Evolutionary conservation across 92 coral and sea anemone genomes (phyloP).

Genomic region (Parazoanthus atlanticus): DNA sequence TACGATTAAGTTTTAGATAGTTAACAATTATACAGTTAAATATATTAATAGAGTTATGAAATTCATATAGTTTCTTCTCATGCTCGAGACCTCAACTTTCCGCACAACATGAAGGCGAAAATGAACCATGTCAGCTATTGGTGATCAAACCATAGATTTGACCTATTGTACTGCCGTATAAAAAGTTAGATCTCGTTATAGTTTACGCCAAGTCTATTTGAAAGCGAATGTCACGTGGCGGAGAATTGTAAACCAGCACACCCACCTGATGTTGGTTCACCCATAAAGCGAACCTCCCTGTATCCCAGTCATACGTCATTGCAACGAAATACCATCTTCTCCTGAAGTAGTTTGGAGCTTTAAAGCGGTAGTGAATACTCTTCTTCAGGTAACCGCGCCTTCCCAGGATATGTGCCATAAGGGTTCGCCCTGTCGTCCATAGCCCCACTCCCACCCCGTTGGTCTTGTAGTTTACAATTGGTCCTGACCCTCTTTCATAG

Average conservation of each 20-base stretch:
- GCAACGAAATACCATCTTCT: slow-evolving; percentile 74
- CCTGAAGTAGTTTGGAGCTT: slow-evolving; percentile 26
- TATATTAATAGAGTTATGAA: too few relatives aligned
- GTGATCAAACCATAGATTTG: too few relatives aligned
- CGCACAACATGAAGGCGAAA: too few relatives aligned
- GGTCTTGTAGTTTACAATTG: slow-evolving; percentile 71
- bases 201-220: too few relatives aligned
- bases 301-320: slow-evolving; percentile 66
- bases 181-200: too few relatives aligned
- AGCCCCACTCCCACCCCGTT: slow-evolving; percentile 78
- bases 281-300: slow-evolving; percentile 66
- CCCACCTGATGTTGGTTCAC: slow-evolving; percentile 69
- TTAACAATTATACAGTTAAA: too few relatives aligned
- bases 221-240: too few relatives aligned
- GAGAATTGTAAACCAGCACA: background rate
- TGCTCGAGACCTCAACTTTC: too few relatives aligned
- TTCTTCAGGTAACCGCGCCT: slow-evolving; percentile 60
- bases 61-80: too few relatives aligned
- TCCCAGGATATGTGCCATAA: slow-evolving; percentile 64
- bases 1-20: too few relatives aligned
- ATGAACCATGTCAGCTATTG: too few relatives aligned
- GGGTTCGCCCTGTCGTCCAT: slow-evolving; percentile 58
- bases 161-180: too few relatives aligned
- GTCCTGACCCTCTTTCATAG: slow-evolving; percentile 62
- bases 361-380: slow-evolving; percentile 34